Conservation (phyloP, 2,797 vertebrate species). For the Peromyscus aztecus region DNA sequence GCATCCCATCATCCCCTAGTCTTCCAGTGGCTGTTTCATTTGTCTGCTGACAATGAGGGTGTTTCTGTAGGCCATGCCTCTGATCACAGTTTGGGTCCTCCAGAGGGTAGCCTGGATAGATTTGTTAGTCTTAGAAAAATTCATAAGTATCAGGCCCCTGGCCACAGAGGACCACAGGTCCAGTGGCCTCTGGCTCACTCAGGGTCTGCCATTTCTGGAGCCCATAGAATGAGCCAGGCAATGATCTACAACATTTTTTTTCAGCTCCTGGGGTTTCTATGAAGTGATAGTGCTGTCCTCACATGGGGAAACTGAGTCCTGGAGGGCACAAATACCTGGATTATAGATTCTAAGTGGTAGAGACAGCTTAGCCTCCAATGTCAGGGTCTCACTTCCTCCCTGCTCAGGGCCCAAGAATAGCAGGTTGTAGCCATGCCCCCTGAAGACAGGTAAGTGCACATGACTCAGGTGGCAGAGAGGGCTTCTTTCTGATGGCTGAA, state of each 20-base stretch:
- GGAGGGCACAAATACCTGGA: fast-evolving
- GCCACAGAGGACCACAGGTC: background rate
- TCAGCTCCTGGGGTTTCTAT: background rate
- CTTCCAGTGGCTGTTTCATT: background rate
- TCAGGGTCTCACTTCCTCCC: background rate
- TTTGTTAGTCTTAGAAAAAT: background rate
- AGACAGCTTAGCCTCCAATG: background rate
- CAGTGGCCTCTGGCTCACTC: background rate
- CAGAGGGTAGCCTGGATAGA: no score
- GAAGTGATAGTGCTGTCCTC: background rate
- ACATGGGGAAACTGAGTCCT: background rate
- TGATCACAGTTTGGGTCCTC: background rate
- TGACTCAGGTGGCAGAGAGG: no score
- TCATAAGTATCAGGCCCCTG: background rate
- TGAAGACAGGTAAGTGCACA: no score
- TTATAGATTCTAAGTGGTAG: background rate
- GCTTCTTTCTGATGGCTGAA: background rate
- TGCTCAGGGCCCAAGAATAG: background rate
- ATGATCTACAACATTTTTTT: background rate
- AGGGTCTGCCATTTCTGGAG: background rate
- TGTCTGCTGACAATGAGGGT: background rate
- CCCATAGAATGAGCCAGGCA: background rate
- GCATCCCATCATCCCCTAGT: background rate
- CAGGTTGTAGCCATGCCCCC: background rate
- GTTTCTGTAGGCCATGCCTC: background rate